Base-by-base conservation (phyloP, 2,888 invertebrate species). In the Zygaena filipendulae region DNA sequence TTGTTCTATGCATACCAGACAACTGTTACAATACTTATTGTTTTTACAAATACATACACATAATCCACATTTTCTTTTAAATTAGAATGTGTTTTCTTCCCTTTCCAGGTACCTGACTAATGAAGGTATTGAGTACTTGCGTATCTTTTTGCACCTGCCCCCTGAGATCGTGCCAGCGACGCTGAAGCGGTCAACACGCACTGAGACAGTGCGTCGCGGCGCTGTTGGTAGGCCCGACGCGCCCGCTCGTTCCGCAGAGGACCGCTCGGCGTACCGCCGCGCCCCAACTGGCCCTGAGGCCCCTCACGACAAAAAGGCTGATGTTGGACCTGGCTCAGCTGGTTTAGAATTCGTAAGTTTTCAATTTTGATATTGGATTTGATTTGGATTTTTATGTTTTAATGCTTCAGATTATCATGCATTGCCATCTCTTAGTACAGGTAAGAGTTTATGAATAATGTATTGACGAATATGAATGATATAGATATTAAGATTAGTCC, bases 111-210 rank as follows among this genome's bases (percentile, higher is more conserved):
- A 95, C 77, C 83, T 99, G 47, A 99, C 97, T 42, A 98, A 99
- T 66, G 95, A 97, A 58, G 99, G 99, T 46, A 98, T 99, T 64
- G 93, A 95, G 66, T 98, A 95, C 71, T 82, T 99, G 43, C 85
- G 99, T 43, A 91, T 91, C 58, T 97, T 92, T 79, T 85, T 99
- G 41, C 97, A 99, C 61, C 84, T 99, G 57, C 98, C 99, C 5
- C 90, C 97, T 39, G 99, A 99, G 86, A 98, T 99, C 74, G 97
- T 99, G 18, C 99, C 99, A 20, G 90, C 97, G 2, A 99, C 99
- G 1, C 83, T 99, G 43, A 98, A 97, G 81, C 87, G 95, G 40
- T 95, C 94, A 47, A 86, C 88, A 6, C 86, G 95, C 42, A 85
- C 92, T 3, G 96, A 96, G 67, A 87, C 94, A 2, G 88, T 90